Evolutionary conservation across 2,797 vertebrate species (phyloP).

Genomic region (Epinephelus awoara): DNA sequence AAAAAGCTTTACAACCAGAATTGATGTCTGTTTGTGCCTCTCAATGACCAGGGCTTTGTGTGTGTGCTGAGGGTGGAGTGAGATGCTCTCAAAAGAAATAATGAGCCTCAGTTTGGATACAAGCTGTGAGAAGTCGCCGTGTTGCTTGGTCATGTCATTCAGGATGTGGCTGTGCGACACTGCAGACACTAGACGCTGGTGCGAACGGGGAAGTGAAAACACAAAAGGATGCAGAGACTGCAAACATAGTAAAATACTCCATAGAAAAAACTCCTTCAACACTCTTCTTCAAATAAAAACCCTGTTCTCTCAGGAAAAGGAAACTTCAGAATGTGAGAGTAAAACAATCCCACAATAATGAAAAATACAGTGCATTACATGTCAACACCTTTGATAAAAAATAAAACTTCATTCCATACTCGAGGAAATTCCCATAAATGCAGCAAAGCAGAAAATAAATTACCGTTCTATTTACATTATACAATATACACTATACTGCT

Average conservation of each 20-base stretch:
- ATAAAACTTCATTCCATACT: conserved; percentile 75
- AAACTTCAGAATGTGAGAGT: conserved; percentile 51
- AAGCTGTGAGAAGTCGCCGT: conserved; percentile 41
- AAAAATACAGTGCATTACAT: conserved; percentile 79
- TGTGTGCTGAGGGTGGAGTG: conserved; percentile 54
- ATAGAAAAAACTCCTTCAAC: conserved; percentile 62
- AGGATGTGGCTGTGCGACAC: conserved; percentile 64
- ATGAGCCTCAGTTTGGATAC: conserved; percentile 63
- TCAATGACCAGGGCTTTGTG: conserved; percentile 64
- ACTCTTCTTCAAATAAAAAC: conserved; percentile 64
- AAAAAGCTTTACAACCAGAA: conserved; percentile 77
- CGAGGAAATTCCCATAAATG: conserved; percentile 72
- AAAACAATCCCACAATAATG: conserved; percentile 53
- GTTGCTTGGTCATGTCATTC: conserved; percentile 59
- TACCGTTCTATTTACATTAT: conserved; percentile 79
- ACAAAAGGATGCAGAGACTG: conserved; percentile 68
- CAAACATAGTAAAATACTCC: conserved; percentile 76
- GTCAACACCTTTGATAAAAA: conserved; percentile 76
- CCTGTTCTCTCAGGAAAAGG: conserved; percentile 49
- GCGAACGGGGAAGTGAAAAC: conserved; percentile 62
- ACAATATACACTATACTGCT: conserved; percentile 71
- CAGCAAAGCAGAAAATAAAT: conserved; percentile 82
- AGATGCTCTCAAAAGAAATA: conserved; percentile 57
- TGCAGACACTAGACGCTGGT: conserved; percentile 46
- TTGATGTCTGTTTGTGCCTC: conserved; percentile 69